These are phyloP conservation scores for Aporophyla nigra DNA, from an alignment of 2,888 invertebrate species.

Conservation along the genomic window DNA sequence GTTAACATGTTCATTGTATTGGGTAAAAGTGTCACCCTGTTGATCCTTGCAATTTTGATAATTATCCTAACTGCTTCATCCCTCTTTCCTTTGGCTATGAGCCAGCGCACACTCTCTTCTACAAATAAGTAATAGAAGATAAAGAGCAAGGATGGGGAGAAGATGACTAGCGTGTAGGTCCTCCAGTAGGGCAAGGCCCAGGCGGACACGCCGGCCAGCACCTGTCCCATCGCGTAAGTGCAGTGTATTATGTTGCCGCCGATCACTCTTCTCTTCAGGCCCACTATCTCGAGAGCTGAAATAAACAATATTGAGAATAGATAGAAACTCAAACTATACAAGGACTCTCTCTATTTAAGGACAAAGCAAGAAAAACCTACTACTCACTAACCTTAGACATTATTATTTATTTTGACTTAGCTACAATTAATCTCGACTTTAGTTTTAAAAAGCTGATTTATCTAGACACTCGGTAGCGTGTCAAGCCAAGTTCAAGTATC, in stretches of 20 bases:
- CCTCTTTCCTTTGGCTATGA: conserved; percentile 91
- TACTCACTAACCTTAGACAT: not conserved
- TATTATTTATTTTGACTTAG: not conserved
- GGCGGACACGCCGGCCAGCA: conserved; percentile 91
- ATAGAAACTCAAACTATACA: not conserved
- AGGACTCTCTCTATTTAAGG: not conserved
- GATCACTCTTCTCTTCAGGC: conserved; percentile 92
- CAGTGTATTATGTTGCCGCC: conserved; percentile 92
- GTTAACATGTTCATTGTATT: conserved; percentile 74
- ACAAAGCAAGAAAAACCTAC: not conserved
- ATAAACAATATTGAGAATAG: conserved; percentile 38
- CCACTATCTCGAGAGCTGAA: conserved; percentile 93
- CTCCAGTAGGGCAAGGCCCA: conserved; percentile 93
- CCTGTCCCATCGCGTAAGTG: conserved; percentile 92
- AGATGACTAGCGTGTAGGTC: conserved; percentile 90
- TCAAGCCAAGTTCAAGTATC: too few species aligned
- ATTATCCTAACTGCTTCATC: conserved; percentile 88
- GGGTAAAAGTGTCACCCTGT: conserved; percentile 81
- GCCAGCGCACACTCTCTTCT: conserved; percentile 94
- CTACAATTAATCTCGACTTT: not conserved
- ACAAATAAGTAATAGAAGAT: conserved; percentile 91
- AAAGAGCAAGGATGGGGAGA: conserved; percentile 92
- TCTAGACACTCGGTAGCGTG: too few species aligned
- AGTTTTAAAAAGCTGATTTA: not conserved
- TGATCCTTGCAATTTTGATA: conserved; percentile 84